Evolutionary conservation across 2,113 vertebrate genomes (phyloP).

Genomic region (Bombycilla garrulus): DNA sequence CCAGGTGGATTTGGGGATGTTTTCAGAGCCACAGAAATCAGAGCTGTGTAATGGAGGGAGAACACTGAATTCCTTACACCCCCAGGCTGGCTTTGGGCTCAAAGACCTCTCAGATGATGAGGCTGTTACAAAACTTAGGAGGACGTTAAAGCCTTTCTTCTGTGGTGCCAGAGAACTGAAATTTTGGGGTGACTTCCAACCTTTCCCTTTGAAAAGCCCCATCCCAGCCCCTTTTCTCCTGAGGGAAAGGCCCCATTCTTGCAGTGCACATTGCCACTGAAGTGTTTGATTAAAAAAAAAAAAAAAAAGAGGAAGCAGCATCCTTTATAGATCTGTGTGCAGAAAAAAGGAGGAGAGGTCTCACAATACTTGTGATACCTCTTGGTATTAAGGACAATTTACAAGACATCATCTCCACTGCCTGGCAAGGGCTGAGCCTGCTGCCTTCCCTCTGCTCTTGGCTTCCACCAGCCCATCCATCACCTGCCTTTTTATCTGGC

Average conservation of each 20-base stretch:
- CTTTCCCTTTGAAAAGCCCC: not conserved
- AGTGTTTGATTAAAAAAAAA: not conserved
- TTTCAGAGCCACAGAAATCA: not conserved
- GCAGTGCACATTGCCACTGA: not conserved
- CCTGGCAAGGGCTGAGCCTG: not conserved
- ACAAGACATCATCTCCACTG: not conserved
- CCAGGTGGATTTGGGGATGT: not conserved
- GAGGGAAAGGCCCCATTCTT: not conserved
- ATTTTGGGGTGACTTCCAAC: not conserved
- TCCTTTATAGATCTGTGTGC: not conserved
- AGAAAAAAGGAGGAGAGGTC: not conserved
- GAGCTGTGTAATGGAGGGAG: slow-evolving; percentile 2
- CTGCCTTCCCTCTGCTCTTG: not conserved
- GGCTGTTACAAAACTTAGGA: not conserved
- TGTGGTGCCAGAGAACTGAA: not conserved
- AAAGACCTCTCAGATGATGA: not conserved
- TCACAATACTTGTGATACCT: not conserved
- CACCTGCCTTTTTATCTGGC: slow-evolving; percentile 23
- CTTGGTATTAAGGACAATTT: not conserved
- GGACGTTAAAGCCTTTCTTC: not conserved
- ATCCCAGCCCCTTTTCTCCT: not conserved
- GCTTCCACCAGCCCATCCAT: not conserved
- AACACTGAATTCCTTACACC: not conserved
- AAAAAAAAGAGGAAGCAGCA: not conserved
- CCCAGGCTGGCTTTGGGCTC: not conserved